Evolutionary conservation across 2,888 invertebrate genomes (phyloP).

Genomic region (Pterostichus niger): DNA sequence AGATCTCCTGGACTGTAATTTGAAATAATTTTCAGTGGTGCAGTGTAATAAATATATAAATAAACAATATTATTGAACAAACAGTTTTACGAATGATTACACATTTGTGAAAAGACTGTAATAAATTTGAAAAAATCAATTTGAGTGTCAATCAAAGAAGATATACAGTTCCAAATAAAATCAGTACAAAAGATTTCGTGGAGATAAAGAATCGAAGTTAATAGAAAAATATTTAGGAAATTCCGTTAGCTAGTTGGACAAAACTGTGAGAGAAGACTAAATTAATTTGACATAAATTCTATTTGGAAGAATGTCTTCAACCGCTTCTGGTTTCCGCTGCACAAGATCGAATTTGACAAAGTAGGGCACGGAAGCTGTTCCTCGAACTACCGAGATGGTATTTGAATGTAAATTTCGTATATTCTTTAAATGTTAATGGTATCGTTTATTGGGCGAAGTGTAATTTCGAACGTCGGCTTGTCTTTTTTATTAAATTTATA

Average conservation of each 20-base stretch:
- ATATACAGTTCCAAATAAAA: too few species aligned
- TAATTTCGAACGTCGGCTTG: slow-evolving; percentile 61
- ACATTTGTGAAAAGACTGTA: too few species aligned
- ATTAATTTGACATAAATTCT: slow-evolving; percentile 15
- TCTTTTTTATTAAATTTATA: slow-evolving; percentile 65
- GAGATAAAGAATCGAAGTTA: neutral
- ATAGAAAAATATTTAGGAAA: slow-evolving; percentile 7
- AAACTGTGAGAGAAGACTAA: neutral
- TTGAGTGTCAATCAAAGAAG: too few species aligned
- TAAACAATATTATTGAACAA: too few species aligned
- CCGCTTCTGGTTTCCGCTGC: slow-evolving; percentile 10
- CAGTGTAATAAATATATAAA: too few species aligned
- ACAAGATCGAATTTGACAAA: slow-evolving; percentile 35
- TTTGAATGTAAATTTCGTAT: slow-evolving; percentile 62
- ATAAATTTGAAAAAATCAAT: too few species aligned
- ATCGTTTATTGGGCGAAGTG: slow-evolving; percentile 61
- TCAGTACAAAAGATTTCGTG: too few species aligned
- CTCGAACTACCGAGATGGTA: slow-evolving; percentile 23
- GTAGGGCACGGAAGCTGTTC: slow-evolving; percentile 17
- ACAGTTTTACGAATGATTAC: too few species aligned
- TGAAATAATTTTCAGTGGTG: too few species aligned
- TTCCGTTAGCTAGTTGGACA: slow-evolving; percentile 10
- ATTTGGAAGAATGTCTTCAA: neutral
- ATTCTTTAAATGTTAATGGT: slow-evolving; percentile 63
- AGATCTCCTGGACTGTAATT: too few species aligned